Evolutionary conservation across 1,140 invertebrate species (phyloP), one percentile per base, ranked within the genome.

Genomic region (Brachionus rubens): DNA sequence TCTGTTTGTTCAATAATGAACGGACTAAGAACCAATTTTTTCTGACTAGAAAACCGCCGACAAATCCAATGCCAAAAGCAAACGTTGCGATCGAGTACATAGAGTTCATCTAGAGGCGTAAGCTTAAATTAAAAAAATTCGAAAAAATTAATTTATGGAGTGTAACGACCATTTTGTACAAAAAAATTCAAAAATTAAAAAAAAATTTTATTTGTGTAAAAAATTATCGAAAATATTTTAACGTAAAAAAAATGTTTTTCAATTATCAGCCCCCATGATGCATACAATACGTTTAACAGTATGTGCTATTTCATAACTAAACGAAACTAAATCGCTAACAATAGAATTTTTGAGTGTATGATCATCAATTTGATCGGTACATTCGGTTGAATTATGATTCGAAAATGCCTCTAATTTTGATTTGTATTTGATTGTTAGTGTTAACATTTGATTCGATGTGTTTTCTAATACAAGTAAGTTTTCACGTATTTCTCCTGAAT

Each of bases 241-340:
- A 50, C 12, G 48, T 4, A 19, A 19, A 50, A 5, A 19, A 5
- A 50, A 36, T 36, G 9, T 5, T 46, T 46, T 10, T 65, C 24
- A 65, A 43, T 65, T 65, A 41, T 72, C 68, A 30, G 68, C 46
- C 24, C 68, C 50, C 68, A 72, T 50, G 10, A 72, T 48, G 33
- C 68, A 72, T 14, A 72, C 50, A 40, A 72, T 72, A 26, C 47
- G 46, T 40, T 72, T 72, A 14, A 72, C 68, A 36, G 68, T 72
- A 33, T 72, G 68, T 26, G 68, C 68, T 50, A 72, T 72, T 54
- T 72, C 68, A 14, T 72, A 72, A 28, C 68, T 72, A 52, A 72
- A 72, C 16, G 68, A 50, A 24, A 72, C 68, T 14, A 72, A 19
- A 72, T 72, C 50, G 19, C 46, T 54, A 10, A 72, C 47, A n/a